Percentiles rank a stretch among this genome's conserved stretches.
phyloP scores from a whole-genome alignment of 1,140 invertebrate genomes.

The Zaprionus lachaisei region DNA sequence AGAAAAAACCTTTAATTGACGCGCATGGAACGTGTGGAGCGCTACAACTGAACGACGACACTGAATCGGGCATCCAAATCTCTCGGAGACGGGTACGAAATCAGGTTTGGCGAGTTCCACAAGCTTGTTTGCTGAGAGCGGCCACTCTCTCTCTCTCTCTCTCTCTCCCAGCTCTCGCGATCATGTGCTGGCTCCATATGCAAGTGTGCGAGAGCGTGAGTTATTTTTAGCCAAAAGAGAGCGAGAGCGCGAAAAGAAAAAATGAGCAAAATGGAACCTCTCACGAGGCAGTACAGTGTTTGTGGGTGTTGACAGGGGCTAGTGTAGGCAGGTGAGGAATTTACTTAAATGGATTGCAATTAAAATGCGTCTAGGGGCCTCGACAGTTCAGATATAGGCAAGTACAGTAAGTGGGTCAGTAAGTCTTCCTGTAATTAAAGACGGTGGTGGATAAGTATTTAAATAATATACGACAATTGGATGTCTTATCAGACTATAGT shows the following conservation, averaged over 20 bases:
- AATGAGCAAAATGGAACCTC: constrained; percentile 2
- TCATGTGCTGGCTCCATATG: not conserved
- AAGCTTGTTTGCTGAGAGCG: constrained; percentile 50
- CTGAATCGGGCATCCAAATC: constrained; percentile 31
- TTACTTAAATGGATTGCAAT: constrained; percentile 36
- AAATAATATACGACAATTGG: not conserved
- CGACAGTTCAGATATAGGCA: constrained; percentile 4
- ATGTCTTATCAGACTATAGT: not conserved
- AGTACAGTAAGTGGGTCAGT: constrained; percentile 20
- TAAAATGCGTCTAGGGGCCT: constrained; percentile 8
- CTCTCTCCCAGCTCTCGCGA: constrained; percentile 4
- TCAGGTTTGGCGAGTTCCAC: constrained; percentile 56
- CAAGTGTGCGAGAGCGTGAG: not conserved
- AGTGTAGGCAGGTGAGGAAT: constrained; percentile 5
- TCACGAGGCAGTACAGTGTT: not conserved
- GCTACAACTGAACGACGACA: constrained; percentile 45
- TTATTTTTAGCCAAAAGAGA: constrained; percentile 41
- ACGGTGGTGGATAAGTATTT: not conserved
- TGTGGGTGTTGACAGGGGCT: constrained; percentile 8
- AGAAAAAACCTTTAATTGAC: constrained; percentile 4
- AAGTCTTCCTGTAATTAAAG: not conserved
- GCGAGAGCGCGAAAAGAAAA: not conserved
- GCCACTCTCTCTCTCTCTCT: constrained; percentile 7
- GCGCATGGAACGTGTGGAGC: constrained; percentile 40
- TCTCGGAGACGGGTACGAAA: constrained; percentile 49